A percentile compares a stretch with the other conserved stretches of the same genome.
Conservation (phyloP, 1,140 invertebrate genomes). For the Drosophila sproati region DNA sequence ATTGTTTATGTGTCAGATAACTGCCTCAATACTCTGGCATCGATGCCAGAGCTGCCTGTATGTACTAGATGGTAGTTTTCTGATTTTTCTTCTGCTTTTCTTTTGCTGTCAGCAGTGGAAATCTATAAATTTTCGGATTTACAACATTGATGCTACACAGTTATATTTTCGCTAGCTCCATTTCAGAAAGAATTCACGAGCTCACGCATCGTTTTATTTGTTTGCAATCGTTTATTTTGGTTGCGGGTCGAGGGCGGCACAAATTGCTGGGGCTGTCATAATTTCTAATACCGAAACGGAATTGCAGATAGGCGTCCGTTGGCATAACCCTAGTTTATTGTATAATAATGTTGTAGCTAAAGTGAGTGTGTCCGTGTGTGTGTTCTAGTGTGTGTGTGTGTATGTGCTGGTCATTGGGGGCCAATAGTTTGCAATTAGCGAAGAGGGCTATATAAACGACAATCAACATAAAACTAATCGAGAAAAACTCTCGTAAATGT, state of each 20-base stretch:
- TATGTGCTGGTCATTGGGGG: conserved; percentile 19
- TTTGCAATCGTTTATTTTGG: conserved; percentile 54
- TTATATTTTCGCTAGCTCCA: conserved; percentile 12
- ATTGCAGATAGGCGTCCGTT: conserved; percentile 52
- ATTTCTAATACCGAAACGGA: conserved; percentile 69
- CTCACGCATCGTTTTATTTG: conserved; percentile 51
- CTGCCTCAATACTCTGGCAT: conserved; percentile 42
- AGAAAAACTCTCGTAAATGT: conserved; percentile 42
- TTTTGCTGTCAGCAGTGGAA: not conserved
- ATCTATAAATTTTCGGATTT: conserved; percentile 76
- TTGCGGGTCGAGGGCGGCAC: conserved; percentile 5
- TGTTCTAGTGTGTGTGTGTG: conserved; percentile 23
- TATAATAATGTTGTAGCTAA: conserved; percentile 54
- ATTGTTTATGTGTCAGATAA: conserved; percentile 57
- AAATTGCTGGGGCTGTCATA: conserved; percentile 67
- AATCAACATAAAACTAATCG: conserved; percentile 79
- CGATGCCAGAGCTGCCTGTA: conserved; percentile 9
- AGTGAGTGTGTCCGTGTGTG: conserved; percentile 1
- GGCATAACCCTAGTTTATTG: conserved; percentile 75
- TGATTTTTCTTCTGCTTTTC: not conserved
- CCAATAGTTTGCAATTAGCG: conserved; percentile 81
- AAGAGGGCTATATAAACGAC: conserved; percentile 55
- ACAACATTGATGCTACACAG: conserved; percentile 50
- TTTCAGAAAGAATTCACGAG: conserved; percentile 3
- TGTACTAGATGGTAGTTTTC: not conserved